Percentiles rank a stretch among this genome's conserved stretches.
Evolutionary conservation across 2,888 invertebrate species (phyloP).

Genomic region (Nymphalis c-album): DNA sequence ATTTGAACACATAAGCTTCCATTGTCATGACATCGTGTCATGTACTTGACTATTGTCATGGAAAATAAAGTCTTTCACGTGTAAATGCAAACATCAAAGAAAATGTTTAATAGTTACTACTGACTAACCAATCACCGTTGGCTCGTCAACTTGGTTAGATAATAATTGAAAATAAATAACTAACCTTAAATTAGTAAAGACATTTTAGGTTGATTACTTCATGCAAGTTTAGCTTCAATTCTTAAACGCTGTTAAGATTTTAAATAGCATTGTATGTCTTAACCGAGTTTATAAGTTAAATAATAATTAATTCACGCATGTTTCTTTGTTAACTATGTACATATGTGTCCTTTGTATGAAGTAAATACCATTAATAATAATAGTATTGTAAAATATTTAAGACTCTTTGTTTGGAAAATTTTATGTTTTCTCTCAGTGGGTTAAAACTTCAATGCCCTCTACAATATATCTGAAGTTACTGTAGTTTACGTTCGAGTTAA

Average conservation of each 20-base stretch:
- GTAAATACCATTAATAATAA: conserved; percentile 15
- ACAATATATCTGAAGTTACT: conserved; percentile 17
- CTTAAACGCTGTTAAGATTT: neutral
- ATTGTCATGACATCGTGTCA: conserved; percentile 63
- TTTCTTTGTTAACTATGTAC: neutral
- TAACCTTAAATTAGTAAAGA: conserved; percentile 9
- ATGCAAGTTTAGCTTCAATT: neutral
- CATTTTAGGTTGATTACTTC: neutral
- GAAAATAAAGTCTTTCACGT: conserved; percentile 51
- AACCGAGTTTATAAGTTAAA: neutral
- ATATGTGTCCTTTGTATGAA: neutral
- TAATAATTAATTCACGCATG: neutral
- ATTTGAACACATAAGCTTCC: conserved; percentile 55
- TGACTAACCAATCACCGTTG: conserved; percentile 40
- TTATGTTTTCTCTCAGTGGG: conserved; percentile 25
- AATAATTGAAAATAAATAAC: conserved; percentile 35
- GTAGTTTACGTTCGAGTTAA: conserved; percentile 4
- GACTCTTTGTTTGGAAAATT: conserved; percentile 27
- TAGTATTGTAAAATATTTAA: conserved; percentile 29
- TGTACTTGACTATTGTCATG: conserved; percentile 44
- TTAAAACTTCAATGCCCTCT: conserved; percentile 26
- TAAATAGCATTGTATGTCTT: neutral
- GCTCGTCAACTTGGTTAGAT: conserved; percentile 38
- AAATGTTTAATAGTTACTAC: conserved; percentile 47
- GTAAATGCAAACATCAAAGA: conserved; percentile 55